Evolutionary conservation across 2,888 invertebrate genomes (phyloP).

Genomic region (Heliconius charithonia): DNA sequence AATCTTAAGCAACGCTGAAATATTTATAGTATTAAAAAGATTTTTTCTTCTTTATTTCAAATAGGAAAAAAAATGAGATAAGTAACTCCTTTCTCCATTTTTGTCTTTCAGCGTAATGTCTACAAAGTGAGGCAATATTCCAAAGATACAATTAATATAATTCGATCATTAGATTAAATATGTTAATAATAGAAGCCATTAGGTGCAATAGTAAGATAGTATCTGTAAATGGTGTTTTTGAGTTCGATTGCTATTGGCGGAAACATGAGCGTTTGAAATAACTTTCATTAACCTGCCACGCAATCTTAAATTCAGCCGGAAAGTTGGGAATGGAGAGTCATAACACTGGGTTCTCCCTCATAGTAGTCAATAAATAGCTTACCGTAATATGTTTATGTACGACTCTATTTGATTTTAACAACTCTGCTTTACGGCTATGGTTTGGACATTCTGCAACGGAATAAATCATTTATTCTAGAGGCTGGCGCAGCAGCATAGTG

Average conservation of each 20-base stretch:
- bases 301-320: background rate
- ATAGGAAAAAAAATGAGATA: no score
- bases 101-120: background rate
- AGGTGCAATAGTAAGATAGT: background rate
- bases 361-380: conserved; percentile 36
- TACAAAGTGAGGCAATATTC: background rate
- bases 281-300: background rate
- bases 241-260: background rate
- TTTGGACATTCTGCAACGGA: conserved; percentile 60
- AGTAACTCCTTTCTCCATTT: background rate
- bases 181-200: no score
- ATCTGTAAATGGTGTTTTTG: background rate
- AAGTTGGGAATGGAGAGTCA: background rate
- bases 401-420: conserved; percentile 52
- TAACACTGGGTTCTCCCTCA: background rate
- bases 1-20: conserved; percentile 62
- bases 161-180: no score
- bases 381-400: conserved; percentile 56
- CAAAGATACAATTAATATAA: no score
- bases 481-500: background rate
- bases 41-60: background rate
- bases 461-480: background rate
- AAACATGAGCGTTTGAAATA: background rate
- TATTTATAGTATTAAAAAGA: background rate
- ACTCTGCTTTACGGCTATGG: conserved; percentile 58